Conservation (phyloP, 1,140 invertebrate genomes). For the Drosophila repleta region DNA sequence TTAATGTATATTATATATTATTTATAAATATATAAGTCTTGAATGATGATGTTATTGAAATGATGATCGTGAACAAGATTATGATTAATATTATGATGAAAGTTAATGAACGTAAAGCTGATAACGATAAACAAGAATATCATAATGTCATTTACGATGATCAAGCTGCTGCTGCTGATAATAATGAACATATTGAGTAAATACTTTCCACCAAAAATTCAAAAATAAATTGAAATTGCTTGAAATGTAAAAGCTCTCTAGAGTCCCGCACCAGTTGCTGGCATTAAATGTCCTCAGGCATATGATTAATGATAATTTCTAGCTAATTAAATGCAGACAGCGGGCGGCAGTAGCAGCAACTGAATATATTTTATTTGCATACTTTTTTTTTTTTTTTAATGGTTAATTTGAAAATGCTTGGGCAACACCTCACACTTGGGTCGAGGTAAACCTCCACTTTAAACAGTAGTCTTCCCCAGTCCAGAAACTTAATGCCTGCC, state of each 20-base stretch:
- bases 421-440: constrained; percentile 14
- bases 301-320: constrained; percentile 66
- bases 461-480: constrained; percentile 54
- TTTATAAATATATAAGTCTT: too few species aligned
- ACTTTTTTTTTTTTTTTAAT: constrained; percentile 1
- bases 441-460: constrained; percentile 47
- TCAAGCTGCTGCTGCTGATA: not conserved
- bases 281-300: constrained; percentile 18
- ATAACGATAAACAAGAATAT: too few species aligned
- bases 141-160: too few species aligned
- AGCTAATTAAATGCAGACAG: constrained; percentile 68
- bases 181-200: not conserved
- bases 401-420: constrained; percentile 36
- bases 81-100: too few species aligned
- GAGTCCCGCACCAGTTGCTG: not conserved
- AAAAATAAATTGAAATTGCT: not conserved
- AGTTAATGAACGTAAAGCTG: too few species aligned
- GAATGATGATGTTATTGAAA: too few species aligned
- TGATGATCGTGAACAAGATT: too few species aligned
- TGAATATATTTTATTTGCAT: constrained; percentile 14
- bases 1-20: too few species aligned
- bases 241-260: not conserved
- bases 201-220: not conserved
- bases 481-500: constrained; percentile 19
- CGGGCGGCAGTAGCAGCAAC: constrained; percentile 24